phyloP scores from a whole-genome alignment of 2,888 invertebrate species.

The Salpingus planirostris region DNA sequence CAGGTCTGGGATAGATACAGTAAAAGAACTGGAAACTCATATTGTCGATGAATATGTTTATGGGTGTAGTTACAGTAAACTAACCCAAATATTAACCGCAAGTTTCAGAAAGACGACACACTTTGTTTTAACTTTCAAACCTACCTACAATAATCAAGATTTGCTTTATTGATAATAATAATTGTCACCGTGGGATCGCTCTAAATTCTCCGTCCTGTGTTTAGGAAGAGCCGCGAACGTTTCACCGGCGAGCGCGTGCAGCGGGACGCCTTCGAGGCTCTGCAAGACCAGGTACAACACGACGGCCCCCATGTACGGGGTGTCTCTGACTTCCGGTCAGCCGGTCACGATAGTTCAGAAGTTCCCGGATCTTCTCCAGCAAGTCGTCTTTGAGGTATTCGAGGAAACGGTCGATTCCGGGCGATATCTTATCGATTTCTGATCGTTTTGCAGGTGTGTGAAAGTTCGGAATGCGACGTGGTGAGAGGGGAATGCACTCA shows the following conservation, averaged over 20 bases:
- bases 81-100: slow-evolving; percentile 13
- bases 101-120: slow-evolving; percentile 11
- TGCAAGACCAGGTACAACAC: slow-evolving; percentile 88
- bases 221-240: slow-evolving; percentile 33
- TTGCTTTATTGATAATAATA: too few species aligned
- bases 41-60: slow-evolving; percentile 4
- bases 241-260: slow-evolving; percentile 38
- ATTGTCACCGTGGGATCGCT: too few species aligned
- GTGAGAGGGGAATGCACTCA: slow-evolving; percentile 86
- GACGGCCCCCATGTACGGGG: slow-evolving; percentile 92
- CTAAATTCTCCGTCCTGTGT: not conserved
- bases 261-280: slow-evolving; percentile 63
- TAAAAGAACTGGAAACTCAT: too few species aligned
- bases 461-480: slow-evolving; percentile 72
- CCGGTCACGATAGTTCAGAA: slow-evolving; percentile 91
- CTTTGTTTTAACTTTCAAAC: slow-evolving; percentile 4
- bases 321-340: slow-evolving; percentile 83
- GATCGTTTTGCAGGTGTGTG: slow-evolving; percentile 50
- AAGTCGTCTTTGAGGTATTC: slow-evolving; percentile 89
- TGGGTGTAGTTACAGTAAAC: slow-evolving; percentile 5
- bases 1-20: too few species aligned
- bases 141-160: too few species aligned
- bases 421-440: not conserved
- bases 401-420: too few species aligned
- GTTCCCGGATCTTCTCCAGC: slow-evolving; percentile 84